Evolutionary conservation across 1,140 invertebrate species (phyloP), one percentile per base, ranked within the genome.

Genomic region (Aphaenogaster floridana): DNA sequence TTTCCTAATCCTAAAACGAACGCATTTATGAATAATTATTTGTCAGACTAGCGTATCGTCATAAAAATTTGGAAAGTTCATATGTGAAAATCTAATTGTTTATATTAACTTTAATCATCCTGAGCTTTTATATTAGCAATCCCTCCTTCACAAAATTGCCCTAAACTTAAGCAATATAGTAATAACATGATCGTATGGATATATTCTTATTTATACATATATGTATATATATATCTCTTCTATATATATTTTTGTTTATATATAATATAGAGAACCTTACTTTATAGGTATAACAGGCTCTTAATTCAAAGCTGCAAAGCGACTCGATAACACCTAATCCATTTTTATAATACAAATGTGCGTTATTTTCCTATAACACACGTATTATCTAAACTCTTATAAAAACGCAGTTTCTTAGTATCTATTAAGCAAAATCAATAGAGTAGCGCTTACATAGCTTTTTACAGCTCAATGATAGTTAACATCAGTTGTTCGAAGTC

Each of bases 241-340:
- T 57, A 74, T 88, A 61, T 88, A 57, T 88, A 86, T 86, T 69
- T 89, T 87, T 88, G 90, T 92, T 85, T 91, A 90, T 91, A 92
- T 90, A 92, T 90, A 92, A 92, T 92, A 91, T 91, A 93, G 89
- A 94, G 78, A 91, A 76, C 78, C 80, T 88, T 93, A 90, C 52
- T 89, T 90, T 71, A 86, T 92, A 89, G 87, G 79, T 86, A 91
- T 90, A 91, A 90, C 91, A 93, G 89, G 89, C 90, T 91, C 86
- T 84, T 80, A 78, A 77, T 80, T 76, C 86, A 61, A 89, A 89
- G 68, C 79, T 91, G 86, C 88, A 90, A 92, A 91, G 90, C 69
- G 86, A 86, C 64, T 88, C 64, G 28, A 59, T 54, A 77, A 83
- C 5, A 76, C 39, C n/a, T 85, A 89, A 59, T 86, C 13, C 50